Base-by-base conservation (phyloP, 2,888 invertebrate species). In the Plutella xylostella region DNA sequence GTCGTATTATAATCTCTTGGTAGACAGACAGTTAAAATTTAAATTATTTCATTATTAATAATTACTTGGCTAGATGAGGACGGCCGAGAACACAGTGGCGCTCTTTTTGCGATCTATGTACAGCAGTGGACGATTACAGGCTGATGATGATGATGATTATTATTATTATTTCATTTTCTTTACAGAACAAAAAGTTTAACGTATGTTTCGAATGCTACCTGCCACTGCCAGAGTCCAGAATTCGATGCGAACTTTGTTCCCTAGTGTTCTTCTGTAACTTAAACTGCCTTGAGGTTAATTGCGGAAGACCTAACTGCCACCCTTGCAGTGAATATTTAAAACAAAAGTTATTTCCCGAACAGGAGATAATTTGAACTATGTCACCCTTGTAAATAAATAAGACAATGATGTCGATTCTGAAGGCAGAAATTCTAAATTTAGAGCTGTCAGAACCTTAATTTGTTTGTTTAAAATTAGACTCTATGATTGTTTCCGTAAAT, bases 171-270 rank as follows among this genome's bases (percentile, higher is more conserved):
- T 35, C 19, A 40, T 31, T 14, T 4, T 39, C 14, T 47, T 66
- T 63, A 42, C 55, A 80, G 80, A 54, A 52, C 3, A 55, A 56
- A 12, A 77, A 73, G 49, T 80, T 68, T 53, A 59, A 72, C 21
- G 60, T 82, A 2, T 82, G 82, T 53, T 80, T 77, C 50, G 82
- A 82, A 58, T 82, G 82, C 50, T 58, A 60, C 1, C 42, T 72
- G 21, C 77, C 76, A 3, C 52, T 75, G 14, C 45, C 48, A 9
- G 58, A 64, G 22, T 49, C 48, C 2, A 67, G 57, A 35, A 63
- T 78, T 15, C 18, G 44, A 4, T 80, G 80, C 48, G 39, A 42
- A 0, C 58, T 54, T 14, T 80, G 80, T 51, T 64, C 71, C 20
- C 51, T 71, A 6, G 55, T 80, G 4, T 60, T 62, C 0, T 80